Base-by-base conservation (phyloP, 1,140 invertebrate species). In the Drosophila kepulauana region DNA sequence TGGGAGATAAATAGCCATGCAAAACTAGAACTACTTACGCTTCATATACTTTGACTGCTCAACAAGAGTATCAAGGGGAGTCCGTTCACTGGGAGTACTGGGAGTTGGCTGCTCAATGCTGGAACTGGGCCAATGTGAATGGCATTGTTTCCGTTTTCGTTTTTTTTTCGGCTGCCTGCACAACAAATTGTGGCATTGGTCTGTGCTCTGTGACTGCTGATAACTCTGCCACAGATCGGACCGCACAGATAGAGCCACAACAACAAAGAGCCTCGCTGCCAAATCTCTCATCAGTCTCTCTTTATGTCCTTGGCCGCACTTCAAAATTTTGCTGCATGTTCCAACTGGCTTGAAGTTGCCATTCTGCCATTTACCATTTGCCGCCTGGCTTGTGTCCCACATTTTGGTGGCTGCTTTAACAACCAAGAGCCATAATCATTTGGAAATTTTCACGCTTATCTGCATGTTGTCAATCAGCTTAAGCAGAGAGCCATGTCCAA, bases 111-210 rank as follows among this genome's bases (percentile, higher is more conserved):
- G 20, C 20, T 25, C 20, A 25, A 25, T 4, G 41, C 81, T 88
- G 80, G 85, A 84, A 88, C 81, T 88, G 80, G 81, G 84, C 84
- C 84, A 89, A 89, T 84, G 78, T 58, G 74, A 63, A 71, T 28
- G 74, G 61, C 74, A 88, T 89, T 88, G 84, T 87, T 70, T 54
- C 52, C 56, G 35, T 25, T 25, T 25, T 25, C 3, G 20, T 25
- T 25, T 25, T 25, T 25, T 80, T 79, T 78, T 20, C 54, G 64
- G 48, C 54, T 56, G 49, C 69, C 77, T 38, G 58, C 58, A 13
- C 67, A 62, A 43, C 58, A 87, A 87, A 84, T 87, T 87, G 76
- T 57, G 54, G 54, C 52, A 56, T 30, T 48, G 13, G 52, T 5
- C 54, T 38, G 33, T 25, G 20, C 20, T 25, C 20, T 25, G 82